Evolutionary conservation across 2,797 vertebrate species (phyloP), one percentile per base, ranked within the genome.

Genomic region (Sparus aurata): DNA sequence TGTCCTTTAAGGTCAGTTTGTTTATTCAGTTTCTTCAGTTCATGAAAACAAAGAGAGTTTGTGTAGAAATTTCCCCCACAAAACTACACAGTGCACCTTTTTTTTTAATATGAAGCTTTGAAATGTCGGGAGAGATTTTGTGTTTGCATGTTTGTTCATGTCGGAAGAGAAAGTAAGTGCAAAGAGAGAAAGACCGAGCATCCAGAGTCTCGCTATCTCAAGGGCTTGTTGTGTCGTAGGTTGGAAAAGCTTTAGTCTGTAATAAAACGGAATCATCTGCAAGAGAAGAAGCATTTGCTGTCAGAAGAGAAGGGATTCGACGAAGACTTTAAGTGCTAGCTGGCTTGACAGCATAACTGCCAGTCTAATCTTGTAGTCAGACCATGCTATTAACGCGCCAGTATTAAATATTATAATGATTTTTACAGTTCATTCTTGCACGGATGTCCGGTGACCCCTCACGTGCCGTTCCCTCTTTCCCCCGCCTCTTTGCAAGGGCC

Each of bases 141-240:
- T 60, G 0, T 71, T 46, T 25, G 64, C 17, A 67, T 16, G 75
- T 85, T 66, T 59, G 46, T 54, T 73, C 1, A 63, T 43, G 68
- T 57, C 11, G 22, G 71, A 79, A 20, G 74, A 61, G 27, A 46
- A 45, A 68, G 49, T 5, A 69, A 69, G 78, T 16, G 8, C 1
- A 43, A 46, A 52, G 50, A 75, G 43, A 23, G 46, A 61, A 5
- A n/a, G 55, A 9, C 50, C 20, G 84, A 80, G 70, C 82, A 60
- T 89, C 84, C 83, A 73, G 85, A 68, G 84, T 80, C 63, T 77
- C 38, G 30, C 66, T 34, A 12, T 73, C 81, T 75, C 16, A 91
- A 90, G 90, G 90, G 90, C 82, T 90, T 80, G 81, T 84, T 80
- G 38, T 78, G 53, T 83, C 27, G 57, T 43, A 49, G 55, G 27